phyloP scores from a whole-genome alignment of 2,888 invertebrate genomes.

The Drosophila falleni region DNA sequence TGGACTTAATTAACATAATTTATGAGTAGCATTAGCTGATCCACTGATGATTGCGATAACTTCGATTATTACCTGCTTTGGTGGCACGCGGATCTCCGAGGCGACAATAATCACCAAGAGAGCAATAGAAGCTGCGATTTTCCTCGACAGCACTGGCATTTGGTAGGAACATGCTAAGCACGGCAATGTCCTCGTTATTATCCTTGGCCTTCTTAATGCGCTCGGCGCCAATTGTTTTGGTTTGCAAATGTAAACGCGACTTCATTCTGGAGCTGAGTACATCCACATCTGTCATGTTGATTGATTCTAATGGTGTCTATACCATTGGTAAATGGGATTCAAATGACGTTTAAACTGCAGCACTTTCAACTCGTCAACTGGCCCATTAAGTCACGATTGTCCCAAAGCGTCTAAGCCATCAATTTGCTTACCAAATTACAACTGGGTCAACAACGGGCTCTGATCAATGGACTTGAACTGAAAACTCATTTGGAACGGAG shows the following conservation, averaged over 20 bases:
- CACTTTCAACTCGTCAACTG: slow-evolving; percentile 24
- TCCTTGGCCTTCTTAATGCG: slow-evolving; percentile 92
- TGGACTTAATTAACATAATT: slow-evolving; percentile 56
- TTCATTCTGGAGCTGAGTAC: slow-evolving; percentile 92
- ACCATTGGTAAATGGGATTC: slow-evolving; percentile 4
- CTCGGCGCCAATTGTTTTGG: slow-evolving; percentile 93
- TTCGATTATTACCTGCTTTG: slow-evolving; percentile 89
- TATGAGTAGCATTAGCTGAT: slow-evolving; percentile 32
- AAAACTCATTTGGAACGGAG: slow-evolving; percentile 8
- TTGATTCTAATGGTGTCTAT: slow-evolving; percentile 7
- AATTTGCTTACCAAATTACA: slow-evolving; percentile 21
- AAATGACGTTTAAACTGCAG: slow-evolving; percentile 23
- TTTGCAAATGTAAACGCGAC: slow-evolving; percentile 90
- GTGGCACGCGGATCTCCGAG: slow-evolving; percentile 92
- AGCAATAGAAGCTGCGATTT: slow-evolving; percentile 92
- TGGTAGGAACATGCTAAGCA: slow-evolving; percentile 93
- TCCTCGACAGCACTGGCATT: slow-evolving; percentile 88
- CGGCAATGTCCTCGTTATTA: slow-evolving; percentile 94
- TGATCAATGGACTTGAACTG: slow-evolving; percentile 42
- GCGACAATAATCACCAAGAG: slow-evolving; percentile 90
- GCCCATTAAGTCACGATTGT: slow-evolving; percentile 66
- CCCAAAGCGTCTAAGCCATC: slow-evolving; percentile 10
- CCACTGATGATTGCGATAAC: background rate
- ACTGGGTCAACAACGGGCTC: slow-evolving; percentile 57
- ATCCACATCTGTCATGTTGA: slow-evolving; percentile 88